A percentile compares a stretch with the other conserved stretches of the same genome.
Conservation (phyloP, 2,888 invertebrate genomes). For the Drosophila eohydei region DNA sequence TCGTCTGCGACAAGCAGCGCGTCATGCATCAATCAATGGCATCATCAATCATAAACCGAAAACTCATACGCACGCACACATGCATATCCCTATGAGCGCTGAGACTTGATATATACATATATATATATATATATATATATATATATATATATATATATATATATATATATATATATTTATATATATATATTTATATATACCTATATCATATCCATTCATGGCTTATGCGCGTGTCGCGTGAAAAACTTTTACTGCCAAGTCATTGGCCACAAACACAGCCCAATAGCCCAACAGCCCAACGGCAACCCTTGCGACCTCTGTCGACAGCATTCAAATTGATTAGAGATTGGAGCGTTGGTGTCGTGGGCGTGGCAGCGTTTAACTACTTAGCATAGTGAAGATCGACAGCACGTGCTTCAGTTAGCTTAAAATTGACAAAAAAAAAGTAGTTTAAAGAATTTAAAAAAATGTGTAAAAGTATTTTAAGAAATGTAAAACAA, state of each 20-base stretch:
- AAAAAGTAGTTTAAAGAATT: too few relatives aligned
- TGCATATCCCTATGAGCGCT: not conserved
- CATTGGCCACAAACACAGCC: slow-evolving; percentile 24
- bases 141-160: slow-evolving; percentile 7
- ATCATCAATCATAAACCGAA: slow-evolving; percentile 73
- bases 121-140: not conserved
- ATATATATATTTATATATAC: slow-evolving; percentile 19
- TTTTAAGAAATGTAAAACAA: too few relatives aligned
- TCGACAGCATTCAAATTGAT: slow-evolving; percentile 41
- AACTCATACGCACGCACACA: slow-evolving; percentile 33
- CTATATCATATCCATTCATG: slow-evolving; percentile 46
- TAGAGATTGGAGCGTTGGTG: slow-evolving; percentile 10
- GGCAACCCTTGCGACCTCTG: slow-evolving; percentile 13
- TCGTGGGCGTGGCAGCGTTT: slow-evolving; percentile 1
- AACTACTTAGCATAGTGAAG: slow-evolving; percentile 15
- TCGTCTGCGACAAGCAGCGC: slow-evolving; percentile 55
- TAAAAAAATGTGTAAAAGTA: too few relatives aligned
- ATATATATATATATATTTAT: slow-evolving; percentile 23
- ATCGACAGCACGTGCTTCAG: not conserved
- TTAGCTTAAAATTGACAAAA: too few relatives aligned
- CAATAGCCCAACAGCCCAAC: not conserved
- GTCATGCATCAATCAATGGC: slow-evolving; percentile 77
- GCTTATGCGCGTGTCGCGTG: slow-evolving; percentile 52
- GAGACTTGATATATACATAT: slow-evolving; percentile 4
- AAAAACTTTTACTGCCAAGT: slow-evolving; percentile 56